Percentiles rank a stretch among this genome's conserved stretches.
These are phyloP conservation scores for Arothron firmamentum DNA, from an alignment of 2,113 vertebrate genomes.

Conservation along the genomic window DNA sequence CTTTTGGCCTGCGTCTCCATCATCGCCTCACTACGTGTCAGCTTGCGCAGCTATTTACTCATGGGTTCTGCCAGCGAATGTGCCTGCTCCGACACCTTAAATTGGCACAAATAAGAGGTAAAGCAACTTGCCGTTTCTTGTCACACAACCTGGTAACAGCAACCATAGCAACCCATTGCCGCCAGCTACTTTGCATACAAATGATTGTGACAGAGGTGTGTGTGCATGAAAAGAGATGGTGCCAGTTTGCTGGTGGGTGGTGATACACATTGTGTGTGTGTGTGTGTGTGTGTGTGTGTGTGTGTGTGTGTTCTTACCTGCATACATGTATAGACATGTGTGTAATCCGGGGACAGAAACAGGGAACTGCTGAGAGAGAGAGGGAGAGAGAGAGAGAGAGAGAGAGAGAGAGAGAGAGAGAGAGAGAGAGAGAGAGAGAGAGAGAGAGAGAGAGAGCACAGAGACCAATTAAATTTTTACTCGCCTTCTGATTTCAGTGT, in stretches of 20 bases:
- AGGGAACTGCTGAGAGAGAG: conserved; percentile 17
- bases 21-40: neutral
- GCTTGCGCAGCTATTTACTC: conserved; percentile 10
- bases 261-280: conserved; percentile 31
- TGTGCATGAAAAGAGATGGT: conserved; percentile 50
- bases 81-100: conserved; percentile 32
- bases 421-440: conserved; percentile 21
- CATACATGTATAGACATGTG: conserved; percentile 1
- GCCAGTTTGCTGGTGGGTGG: conserved; percentile 63
- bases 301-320: neutral
- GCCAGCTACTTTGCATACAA: conserved; percentile 65
- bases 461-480: conserved; percentile 59
- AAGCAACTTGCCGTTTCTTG: conserved; percentile 49
- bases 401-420: conserved; percentile 32
- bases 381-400: conserved; percentile 8
- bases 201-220: conserved; percentile 54
- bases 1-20: neutral
- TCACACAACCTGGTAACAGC: conserved; percentile 64
- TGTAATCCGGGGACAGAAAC: conserved; percentile 13
- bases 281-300: conserved; percentile 4
- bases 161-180: conserved; percentile 65
- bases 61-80: conserved; percentile 1
- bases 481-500: conserved; percentile 50
- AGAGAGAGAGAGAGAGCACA: conserved; percentile 34
- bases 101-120: conserved; percentile 36